These are phyloP conservation scores for Slavum lentiscoides DNA, from an alignment of 2,888 invertebrate genomes.

Conservation along the genomic window DNA sequence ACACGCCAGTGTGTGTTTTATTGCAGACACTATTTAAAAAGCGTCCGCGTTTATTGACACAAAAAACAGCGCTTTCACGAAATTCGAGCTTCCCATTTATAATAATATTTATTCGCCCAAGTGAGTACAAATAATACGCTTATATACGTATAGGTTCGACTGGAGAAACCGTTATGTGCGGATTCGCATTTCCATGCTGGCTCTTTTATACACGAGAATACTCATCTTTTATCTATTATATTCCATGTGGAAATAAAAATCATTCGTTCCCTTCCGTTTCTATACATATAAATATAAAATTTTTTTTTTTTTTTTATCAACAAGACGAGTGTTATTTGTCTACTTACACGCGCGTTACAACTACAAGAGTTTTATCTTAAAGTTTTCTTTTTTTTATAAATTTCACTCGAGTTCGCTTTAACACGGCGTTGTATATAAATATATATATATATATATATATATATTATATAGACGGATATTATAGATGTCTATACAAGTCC, in stretches of 20 bases:
- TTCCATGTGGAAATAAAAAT: neutral
- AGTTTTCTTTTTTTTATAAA: neutral
- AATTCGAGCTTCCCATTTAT: constrained; percentile 2
- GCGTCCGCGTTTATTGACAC: neutral
- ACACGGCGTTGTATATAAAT: neutral
- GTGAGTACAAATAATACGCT: neutral
- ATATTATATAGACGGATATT: neutral
- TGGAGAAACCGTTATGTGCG: constrained; percentile 13
- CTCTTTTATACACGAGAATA: neutral
- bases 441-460: no score
- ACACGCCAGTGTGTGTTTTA: neutral
- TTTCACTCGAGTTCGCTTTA: neutral
- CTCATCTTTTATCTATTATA: neutral
- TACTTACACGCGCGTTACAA: neutral
- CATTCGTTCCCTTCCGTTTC: neutral
- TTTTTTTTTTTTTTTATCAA: neutral
- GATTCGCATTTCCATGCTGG: constrained; percentile 13
- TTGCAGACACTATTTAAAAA: neutral
- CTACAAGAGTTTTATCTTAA: constrained; percentile 2
- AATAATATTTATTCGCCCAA: constrained; percentile 23
- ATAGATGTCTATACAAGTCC: neutral
- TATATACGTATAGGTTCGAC: neutral
- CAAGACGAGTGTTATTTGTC: neutral
- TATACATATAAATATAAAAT: neutral
- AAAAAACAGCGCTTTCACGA: constrained; percentile 22